A percentile compares a stretch with the other conserved stretches of the same genome.
Conservation (phyloP, 2,797 vertebrate genomes). For the Aotus griseimembra region DNA sequence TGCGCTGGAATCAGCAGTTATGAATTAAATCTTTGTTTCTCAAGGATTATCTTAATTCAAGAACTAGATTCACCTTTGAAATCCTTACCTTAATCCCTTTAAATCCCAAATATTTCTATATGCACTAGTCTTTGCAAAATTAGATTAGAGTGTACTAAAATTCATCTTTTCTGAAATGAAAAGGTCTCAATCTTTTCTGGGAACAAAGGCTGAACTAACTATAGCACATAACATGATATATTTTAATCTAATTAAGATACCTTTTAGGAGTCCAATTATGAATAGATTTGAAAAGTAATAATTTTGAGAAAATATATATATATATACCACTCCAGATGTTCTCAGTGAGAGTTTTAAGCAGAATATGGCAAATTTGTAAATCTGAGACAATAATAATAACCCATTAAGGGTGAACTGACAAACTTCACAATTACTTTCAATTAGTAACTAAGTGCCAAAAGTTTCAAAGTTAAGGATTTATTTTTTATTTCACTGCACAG, state of each 20-base stretch:
- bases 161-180: not conserved
- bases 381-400: not conserved
- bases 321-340: not conserved
- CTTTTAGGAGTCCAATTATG: not conserved
- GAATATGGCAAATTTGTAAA: conserved; percentile 10
- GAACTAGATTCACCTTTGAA: not conserved
- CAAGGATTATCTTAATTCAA: conserved; percentile 9
- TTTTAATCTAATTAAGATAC: not conserved
- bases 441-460: not conserved
- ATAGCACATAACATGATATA: not conserved
- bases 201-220: not conserved
- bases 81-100: not conserved
- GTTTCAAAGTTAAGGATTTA: not conserved
- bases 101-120: not conserved
- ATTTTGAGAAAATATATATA: not conserved
- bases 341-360: not conserved
- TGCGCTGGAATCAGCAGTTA: not conserved
- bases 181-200: not conserved
- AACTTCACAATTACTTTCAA: conserved; percentile 31
- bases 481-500: not conserved
- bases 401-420: not conserved
- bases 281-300: not conserved
- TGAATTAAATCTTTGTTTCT: not conserved
- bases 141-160: not conserved
- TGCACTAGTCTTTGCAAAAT: not conserved